A percentile compares a stretch with the other conserved stretches of the same genome.
phyloP scores from a whole-genome alignment of 30 jellyfish, hydroid and myxozoan species.

The Nemopilema nomurai region DNA sequence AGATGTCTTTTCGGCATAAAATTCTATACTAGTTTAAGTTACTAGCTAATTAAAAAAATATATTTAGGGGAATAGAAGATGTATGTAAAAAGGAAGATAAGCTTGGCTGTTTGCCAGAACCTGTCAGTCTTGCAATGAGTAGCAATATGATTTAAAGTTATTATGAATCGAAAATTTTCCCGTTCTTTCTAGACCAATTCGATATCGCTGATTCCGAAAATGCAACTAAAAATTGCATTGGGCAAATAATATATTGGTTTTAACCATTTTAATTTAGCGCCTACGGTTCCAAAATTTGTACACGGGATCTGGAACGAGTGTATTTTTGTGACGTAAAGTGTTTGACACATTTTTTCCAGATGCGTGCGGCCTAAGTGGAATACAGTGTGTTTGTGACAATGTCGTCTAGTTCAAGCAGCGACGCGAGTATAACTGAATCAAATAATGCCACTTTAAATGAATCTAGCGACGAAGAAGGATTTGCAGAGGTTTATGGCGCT shows the following conservation, averaged over 20 bases:
- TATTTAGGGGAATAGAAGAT: neutral
- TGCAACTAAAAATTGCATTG: neutral
- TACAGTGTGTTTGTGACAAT: neutral
- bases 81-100: neutral
- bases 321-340: too few species aligned
- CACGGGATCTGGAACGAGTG: too few species aligned
- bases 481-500: neutral
- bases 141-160: neutral
- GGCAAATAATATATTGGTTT: neutral
- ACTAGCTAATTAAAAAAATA: neutral
- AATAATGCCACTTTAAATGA: neutral
- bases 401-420: too few species aligned
- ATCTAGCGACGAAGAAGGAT: neutral
- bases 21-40: neutral
- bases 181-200: neutral
- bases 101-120: neutral
- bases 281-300: too few species aligned
- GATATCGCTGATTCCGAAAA: neutral
- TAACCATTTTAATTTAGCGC: neutral
- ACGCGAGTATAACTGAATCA: neutral
- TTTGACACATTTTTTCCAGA: neutral
- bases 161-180: neutral
- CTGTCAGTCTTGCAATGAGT: neutral
- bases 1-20: neutral
- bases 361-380: neutral